These are phyloP conservation scores for Rhopalosiphum nymphaeae DNA, from an alignment of 2,888 invertebrate genomes.

Conservation along the genomic window DNA sequence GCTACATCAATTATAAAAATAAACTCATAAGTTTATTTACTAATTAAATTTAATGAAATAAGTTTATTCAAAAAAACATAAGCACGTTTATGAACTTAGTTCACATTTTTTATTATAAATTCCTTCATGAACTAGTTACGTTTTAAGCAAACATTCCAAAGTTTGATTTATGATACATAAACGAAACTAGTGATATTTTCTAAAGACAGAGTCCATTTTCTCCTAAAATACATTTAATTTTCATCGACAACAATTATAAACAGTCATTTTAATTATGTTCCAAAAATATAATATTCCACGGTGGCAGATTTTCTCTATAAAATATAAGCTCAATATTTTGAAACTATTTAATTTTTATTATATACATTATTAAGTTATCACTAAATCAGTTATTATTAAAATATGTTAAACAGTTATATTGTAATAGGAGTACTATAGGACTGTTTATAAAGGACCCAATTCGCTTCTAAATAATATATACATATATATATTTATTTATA, in stretches of 20 bases:
- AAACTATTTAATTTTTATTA: background rate
- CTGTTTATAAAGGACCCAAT: background rate
- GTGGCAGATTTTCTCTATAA: background rate
- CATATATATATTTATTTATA: background rate
- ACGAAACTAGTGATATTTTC: background rate
- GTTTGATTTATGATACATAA: background rate
- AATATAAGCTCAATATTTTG: background rate
- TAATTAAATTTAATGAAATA: background rate
- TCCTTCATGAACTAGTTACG: background rate
- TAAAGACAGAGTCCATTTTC: background rate
- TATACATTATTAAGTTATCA: background rate
- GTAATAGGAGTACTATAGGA: background rate
- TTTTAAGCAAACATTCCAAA: background rate
- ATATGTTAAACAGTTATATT: background rate
- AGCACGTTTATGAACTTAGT: background rate
- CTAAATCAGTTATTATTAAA: background rate
- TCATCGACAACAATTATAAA: background rate
- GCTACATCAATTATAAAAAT: background rate
- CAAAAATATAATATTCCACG: background rate
- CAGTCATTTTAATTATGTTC: background rate
- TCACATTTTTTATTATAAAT: background rate
- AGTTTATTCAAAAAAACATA: background rate
- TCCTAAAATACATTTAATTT: background rate
- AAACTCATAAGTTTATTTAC: background rate
- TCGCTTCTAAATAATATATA: background rate